These are phyloP conservation scores for Bombus cullumanus DNA, from an alignment of 1,140 invertebrate genomes.

Conservation along the genomic window DNA sequence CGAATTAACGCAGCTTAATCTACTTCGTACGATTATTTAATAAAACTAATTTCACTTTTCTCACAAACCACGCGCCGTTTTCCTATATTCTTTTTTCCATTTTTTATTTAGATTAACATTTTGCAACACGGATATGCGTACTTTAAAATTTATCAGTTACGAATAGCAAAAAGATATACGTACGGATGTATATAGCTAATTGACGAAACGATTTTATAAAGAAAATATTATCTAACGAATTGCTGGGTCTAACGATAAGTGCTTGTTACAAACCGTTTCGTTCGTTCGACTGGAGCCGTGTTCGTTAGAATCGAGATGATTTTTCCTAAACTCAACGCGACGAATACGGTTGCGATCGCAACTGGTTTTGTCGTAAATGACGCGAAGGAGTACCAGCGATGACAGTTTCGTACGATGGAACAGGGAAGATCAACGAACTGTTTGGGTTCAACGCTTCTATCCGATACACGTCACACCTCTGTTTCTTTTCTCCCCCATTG, in stretches of 20 bases:
- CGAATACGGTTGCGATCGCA: neutral
- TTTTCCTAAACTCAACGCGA: neutral
- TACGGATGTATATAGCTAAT: too few relatives aligned
- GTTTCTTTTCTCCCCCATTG: constrained; percentile 1
- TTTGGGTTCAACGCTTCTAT: neutral
- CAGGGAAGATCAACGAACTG: neutral
- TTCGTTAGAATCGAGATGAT: too few relatives aligned
- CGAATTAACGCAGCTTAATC: too few relatives aligned
- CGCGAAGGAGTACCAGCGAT: neutral
- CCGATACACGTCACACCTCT: constrained; percentile 30
- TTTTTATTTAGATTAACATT: neutral
- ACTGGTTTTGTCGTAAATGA: neutral
- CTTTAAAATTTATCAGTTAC: neutral
- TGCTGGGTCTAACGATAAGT: neutral
- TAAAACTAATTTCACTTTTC: neutral
- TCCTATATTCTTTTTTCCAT: too few relatives aligned
- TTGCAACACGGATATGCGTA: too few relatives aligned
- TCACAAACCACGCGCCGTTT: neutral
- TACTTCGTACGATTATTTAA: neutral
- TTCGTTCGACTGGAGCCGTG: neutral
- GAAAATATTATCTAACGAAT: too few relatives aligned
- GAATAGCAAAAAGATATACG: too few relatives aligned
- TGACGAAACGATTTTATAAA: too few relatives aligned
- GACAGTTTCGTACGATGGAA: neutral
- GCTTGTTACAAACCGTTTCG: neutral